phyloP scores from a whole-genome alignment of 2,888 invertebrate species.

The Pseudeuparius sepicola region DNA sequence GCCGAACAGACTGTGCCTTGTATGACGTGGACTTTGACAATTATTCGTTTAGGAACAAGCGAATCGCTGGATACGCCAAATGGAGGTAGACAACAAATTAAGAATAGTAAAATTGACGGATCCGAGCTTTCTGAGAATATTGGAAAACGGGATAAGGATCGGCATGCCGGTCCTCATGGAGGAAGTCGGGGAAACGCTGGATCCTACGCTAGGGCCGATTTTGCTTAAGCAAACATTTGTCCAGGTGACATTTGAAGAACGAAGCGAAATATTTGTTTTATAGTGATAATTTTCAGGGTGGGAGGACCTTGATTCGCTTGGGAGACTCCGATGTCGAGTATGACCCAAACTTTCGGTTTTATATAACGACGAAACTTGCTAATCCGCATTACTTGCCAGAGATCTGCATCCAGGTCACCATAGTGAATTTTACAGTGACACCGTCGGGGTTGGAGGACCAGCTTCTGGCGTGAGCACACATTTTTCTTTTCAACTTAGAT shows the following conservation, averaged over 20 bases:
- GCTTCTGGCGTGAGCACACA: conserved; percentile 75
- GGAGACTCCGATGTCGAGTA: conserved; percentile 89
- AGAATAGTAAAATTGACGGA: conserved; percentile 74
- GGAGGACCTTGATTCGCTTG: conserved; percentile 69
- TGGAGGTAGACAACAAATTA: conserved; percentile 68
- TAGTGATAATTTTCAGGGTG: conserved; percentile 47
- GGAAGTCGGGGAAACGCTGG: conserved; percentile 78
- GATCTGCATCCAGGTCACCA: conserved; percentile 83
- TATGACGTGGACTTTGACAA: too few relatives aligned
- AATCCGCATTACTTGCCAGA: conserved; percentile 93
- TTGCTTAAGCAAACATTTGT: conserved; percentile 70
- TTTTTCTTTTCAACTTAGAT: too few relatives aligned
- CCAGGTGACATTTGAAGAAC: conserved; percentile 43
- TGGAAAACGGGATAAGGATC: conserved; percentile 75
- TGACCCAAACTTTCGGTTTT: conserved; percentile 73
- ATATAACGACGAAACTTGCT: conserved; percentile 82
- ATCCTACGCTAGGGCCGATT: conserved; percentile 77
- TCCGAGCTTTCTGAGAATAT: conserved; percentile 57
- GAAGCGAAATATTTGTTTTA: conserved; percentile 2
- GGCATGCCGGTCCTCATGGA: conserved; percentile 82
- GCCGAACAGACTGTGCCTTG: too few relatives aligned
- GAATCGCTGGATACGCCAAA: conserved; percentile 83
- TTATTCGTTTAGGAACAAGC: too few relatives aligned
- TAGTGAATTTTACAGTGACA: conserved; percentile 90
- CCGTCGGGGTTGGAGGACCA: conserved; percentile 86